Conservation (phyloP, 2,797 vertebrate species). For the Gila robusta region DNA sequence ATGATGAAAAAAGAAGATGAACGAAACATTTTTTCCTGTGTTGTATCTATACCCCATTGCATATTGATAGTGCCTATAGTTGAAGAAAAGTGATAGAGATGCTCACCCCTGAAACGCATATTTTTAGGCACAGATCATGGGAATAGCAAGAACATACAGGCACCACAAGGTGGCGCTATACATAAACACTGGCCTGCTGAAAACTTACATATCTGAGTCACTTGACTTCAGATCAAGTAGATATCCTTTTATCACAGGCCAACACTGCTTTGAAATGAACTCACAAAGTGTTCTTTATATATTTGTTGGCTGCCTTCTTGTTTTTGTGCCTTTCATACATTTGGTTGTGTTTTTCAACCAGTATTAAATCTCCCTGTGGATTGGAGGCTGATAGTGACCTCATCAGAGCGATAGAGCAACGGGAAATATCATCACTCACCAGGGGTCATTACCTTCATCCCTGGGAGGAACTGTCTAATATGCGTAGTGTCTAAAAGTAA, state of each 20-base stretch:
- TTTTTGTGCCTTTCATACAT: constrained; percentile 51
- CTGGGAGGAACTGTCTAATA: not conserved
- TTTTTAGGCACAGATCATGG: not conserved
- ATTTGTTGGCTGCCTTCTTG: constrained; percentile 53
- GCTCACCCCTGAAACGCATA: not conserved
- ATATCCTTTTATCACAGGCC: constrained; percentile 56
- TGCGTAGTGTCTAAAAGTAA: not conserved
- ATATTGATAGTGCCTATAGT: not conserved
- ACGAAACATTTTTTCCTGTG: not conserved
- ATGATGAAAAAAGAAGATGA: not conserved
- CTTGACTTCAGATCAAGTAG: constrained; percentile 50
- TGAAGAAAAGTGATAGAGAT: not conserved
- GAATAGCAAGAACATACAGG: not conserved
- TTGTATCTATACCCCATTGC: not conserved
- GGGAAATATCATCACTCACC: constrained; percentile 37
- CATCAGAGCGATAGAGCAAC: not conserved
- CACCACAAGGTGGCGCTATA: constrained; percentile 52
- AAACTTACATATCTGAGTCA: constrained; percentile 32
- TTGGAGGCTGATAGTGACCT: constrained; percentile 29
- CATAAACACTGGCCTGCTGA: not conserved
- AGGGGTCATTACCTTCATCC: constrained; percentile 39
- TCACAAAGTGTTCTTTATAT: constrained; percentile 58
- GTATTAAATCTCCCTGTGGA: constrained; percentile 37
- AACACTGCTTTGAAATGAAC: constrained; percentile 52
- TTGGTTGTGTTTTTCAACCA: constrained; percentile 43